Evolutionary conservation across 2,797 vertebrate species (phyloP).

Genomic region (Clamator glandarius): DNA sequence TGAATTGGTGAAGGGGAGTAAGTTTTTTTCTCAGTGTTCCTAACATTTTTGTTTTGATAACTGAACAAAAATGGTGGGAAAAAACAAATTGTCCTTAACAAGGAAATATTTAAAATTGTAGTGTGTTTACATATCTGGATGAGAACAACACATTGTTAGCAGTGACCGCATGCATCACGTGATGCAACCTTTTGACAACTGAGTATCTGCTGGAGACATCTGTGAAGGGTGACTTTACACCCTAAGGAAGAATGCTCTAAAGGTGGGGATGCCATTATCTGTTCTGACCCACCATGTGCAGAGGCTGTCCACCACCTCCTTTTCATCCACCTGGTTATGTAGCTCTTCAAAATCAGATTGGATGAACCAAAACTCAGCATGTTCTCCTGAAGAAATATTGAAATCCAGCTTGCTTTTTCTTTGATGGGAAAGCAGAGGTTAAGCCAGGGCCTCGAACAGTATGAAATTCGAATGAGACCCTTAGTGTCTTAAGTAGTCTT

Average conservation of each 20-base stretch:
- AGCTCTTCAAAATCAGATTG: not conserved
- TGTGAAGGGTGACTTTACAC: slow-evolving; percentile 90
- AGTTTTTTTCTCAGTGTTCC: not conserved
- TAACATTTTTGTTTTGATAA: not conserved
- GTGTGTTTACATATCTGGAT: slow-evolving; percentile 71
- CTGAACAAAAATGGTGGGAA: not conserved
- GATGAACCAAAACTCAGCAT: not conserved
- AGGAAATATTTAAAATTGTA: slow-evolving; percentile 66
- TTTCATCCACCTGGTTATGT: not conserved
- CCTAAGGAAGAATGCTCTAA: slow-evolving; percentile 92
- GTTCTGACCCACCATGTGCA: slow-evolving; percentile 79
- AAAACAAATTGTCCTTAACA: slow-evolving; percentile 27
- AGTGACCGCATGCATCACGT: slow-evolving; percentile 82
- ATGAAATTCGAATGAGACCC: not conserved
- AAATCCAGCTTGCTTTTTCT: not conserved
- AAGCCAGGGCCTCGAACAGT: not conserved
- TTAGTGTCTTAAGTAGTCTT: not conserved
- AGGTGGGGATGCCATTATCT: slow-evolving; percentile 83
- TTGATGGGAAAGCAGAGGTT: not conserved
- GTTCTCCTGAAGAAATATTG: not conserved
- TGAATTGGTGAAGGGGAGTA: not conserved
- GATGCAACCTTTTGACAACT: slow-evolving; percentile 89
- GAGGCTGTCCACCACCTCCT: slow-evolving; percentile 69
- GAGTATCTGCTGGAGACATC: slow-evolving; percentile 91
- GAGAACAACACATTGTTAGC: slow-evolving; percentile 85